phyloP scores from a whole-genome alignment of 1,140 invertebrate genomes.

The Nephotettix cincticeps region DNA sequence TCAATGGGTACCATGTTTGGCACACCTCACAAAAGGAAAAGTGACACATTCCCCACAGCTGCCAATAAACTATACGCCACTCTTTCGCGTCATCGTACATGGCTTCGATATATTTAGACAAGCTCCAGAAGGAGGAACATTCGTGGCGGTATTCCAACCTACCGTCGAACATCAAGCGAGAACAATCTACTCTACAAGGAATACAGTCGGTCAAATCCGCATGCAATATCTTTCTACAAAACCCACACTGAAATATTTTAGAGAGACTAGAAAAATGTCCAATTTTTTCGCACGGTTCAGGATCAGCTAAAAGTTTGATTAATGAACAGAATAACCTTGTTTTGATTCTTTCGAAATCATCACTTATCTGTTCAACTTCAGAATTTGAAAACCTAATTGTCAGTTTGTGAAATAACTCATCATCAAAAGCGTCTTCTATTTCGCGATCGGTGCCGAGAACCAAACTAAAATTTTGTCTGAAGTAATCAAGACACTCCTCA shows the following conservation, averaged over 20 bases:
- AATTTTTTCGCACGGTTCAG: background rate
- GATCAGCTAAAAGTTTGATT: background rate
- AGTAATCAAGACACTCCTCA: background rate
- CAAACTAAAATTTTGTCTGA: background rate
- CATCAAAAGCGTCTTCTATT: background rate
- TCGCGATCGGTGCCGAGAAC: background rate
- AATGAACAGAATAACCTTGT: background rate
- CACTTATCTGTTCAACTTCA: background rate
- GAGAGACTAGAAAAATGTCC: background rate
- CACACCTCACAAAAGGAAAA: background rate
- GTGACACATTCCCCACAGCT: conserved; percentile 12
- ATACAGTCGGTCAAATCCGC: background rate
- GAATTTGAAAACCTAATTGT: background rate
- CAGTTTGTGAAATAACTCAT: background rate
- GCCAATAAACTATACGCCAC: background rate
- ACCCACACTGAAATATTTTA: background rate
- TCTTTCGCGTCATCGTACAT: background rate
- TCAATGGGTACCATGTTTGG: background rate
- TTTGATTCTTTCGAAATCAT: background rate
- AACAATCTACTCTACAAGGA: background rate
- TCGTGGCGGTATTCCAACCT: background rate
- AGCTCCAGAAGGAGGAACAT: background rate
- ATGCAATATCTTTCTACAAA: background rate
- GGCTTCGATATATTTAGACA: background rate
- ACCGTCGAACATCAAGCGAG: background rate